phyloP scores from a whole-genome alignment of 2,797 vertebrate genomes.

The Atherinosoma microstoma region DNA sequence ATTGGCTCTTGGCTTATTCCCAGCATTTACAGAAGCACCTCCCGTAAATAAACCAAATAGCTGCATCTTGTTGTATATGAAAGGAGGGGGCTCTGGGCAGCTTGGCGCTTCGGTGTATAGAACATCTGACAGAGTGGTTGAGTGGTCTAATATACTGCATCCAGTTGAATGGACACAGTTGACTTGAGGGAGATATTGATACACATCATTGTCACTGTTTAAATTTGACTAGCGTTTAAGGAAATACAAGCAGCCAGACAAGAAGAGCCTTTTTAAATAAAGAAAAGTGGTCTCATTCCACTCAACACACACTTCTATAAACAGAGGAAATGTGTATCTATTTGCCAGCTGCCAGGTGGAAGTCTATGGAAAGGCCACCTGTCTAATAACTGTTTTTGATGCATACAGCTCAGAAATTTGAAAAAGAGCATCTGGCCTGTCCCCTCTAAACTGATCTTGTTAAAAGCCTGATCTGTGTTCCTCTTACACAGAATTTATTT shows the following conservation, averaged over 20 bases:
- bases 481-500: slow-evolving; percentile 45
- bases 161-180: slow-evolving; percentile 41
- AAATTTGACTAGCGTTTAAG: slow-evolving; percentile 67
- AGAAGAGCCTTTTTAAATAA: slow-evolving; percentile 64
- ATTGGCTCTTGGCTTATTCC: slow-evolving; percentile 77
- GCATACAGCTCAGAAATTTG: slow-evolving; percentile 54
- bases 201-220: slow-evolving; percentile 53
- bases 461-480: slow-evolving; percentile 50
- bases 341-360: slow-evolving; percentile 74
- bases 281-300: slow-evolving; percentile 64
- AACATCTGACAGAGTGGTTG: slow-evolving; percentile 60
- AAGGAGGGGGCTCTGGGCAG: slow-evolving; percentile 24
- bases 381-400: slow-evolving; percentile 72
- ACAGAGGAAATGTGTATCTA: slow-evolving; percentile 52
- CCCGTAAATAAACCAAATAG: slow-evolving; percentile 79
- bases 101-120: slow-evolving; percentile 51
- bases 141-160: slow-evolving; percentile 68
- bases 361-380: slow-evolving; percentile 71
- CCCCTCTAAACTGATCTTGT: slow-evolving; percentile 60
- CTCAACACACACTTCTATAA: slow-evolving; percentile 42
- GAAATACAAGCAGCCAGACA: slow-evolving; percentile 43
- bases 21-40: slow-evolving; percentile 72
- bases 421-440: slow-evolving; percentile 65
- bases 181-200: slow-evolving; percentile 45
- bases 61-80: slow-evolving; percentile 64